phyloP scores from a whole-genome alignment of 2,888 invertebrate genomes.

The Eustalomyia histrio region DNA sequence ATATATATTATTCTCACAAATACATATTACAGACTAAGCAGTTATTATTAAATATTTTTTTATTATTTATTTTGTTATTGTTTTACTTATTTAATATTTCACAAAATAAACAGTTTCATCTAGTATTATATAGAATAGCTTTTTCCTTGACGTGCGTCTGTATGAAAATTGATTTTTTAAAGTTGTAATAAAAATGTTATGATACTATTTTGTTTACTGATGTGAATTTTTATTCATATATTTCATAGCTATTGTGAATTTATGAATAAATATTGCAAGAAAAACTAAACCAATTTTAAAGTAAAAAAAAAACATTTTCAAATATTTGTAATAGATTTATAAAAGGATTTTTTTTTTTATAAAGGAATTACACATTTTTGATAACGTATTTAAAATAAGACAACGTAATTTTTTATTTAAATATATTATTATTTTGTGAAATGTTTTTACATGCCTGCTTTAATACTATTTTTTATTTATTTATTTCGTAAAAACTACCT shows the following conservation, averaged over 20 bases:
- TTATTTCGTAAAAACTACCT: not conserved
- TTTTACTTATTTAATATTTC: conserved; percentile 59
- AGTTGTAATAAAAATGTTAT: not conserved
- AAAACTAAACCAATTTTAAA: not conserved
- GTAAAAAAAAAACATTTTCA: not conserved
- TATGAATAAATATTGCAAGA: no score
- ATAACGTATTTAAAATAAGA: not conserved
- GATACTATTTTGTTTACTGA: conserved; percentile 25
- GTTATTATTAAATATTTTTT: conserved; percentile 56
- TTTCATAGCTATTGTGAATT: conserved; percentile 43
- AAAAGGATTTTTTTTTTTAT: not conserved
- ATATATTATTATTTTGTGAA: not conserved
- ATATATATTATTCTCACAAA: conserved; percentile 57
- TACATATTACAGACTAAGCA: conserved; percentile 62
- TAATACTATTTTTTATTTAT: not conserved
- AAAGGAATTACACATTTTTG: not conserved
- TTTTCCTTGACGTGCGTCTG: conserved; percentile 12
- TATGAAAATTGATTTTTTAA: conserved; percentile 33
- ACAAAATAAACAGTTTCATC: conserved; percentile 63
- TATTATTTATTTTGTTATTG: conserved; percentile 41
- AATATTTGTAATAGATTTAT: not conserved
- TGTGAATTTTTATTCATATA: conserved; percentile 47
- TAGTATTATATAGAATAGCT: conserved; percentile 23
- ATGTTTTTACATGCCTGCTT: not conserved
- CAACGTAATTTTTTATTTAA: not conserved